Evolutionary conservation across 2,888 invertebrate species (phyloP), one percentile per base, ranked within the genome.

Genomic region (Caenorhabditis sinica): DNA sequence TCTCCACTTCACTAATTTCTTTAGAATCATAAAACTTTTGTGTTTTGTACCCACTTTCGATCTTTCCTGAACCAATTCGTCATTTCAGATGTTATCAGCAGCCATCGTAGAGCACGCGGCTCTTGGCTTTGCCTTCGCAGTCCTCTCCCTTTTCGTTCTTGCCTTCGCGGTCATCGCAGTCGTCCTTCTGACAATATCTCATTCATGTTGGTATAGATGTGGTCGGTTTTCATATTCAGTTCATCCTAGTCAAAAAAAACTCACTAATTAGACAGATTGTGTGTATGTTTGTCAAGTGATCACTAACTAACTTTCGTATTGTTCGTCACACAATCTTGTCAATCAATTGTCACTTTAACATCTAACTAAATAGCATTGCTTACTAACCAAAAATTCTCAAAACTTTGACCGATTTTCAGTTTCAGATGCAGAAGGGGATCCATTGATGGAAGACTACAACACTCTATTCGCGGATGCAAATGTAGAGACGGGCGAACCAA

Each of bases 141-240:
- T 89, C 23, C 86, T 89, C 51, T 87, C 88, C 51, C 86, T 89
- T 6, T 88, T 89, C 53, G 85, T 89, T 9, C 80, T 89, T 13
- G 89, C 89, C 13, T 88, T 89, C 51, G 88, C 89, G 4, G 83
- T 89, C 53, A 87, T 89, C 43, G 88, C 89, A 58, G 84, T 89
- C 58, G 89, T 89, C 5, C 79, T 89, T 23, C 77, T 89, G 33
- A 89, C 89, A 17, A 88, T 89, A 71, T 86, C 87, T 15, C 84
- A 88, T 73, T 85, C 83, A 68, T 89, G 89, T 82, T 89, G 88
- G 88, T 89, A 88, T 87, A 75, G 81, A 73, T 87, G 86, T 69
- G 89, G 89, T 87, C 56, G 73, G 86, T 82, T 82, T 74, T 58
- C 25, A 51, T 51, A 61, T 51, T 69, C 73, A 49, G 61, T 73